A percentile compares a stretch with the other conserved stretches of the same genome.
phyloP scores from a whole-genome alignment of 2,888 invertebrate species.

The Sclerodermus sp. region DNA sequence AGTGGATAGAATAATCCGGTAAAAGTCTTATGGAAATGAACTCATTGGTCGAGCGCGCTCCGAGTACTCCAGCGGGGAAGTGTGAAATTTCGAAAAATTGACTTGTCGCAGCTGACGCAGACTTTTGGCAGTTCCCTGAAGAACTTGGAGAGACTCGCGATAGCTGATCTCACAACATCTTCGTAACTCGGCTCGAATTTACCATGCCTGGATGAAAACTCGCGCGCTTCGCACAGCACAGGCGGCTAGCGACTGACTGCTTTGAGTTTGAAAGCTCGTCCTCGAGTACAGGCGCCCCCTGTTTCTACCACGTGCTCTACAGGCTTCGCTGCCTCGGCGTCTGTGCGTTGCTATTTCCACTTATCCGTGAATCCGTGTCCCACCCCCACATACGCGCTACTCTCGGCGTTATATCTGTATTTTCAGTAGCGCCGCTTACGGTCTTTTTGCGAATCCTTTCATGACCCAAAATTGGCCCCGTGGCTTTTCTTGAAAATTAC shows the following conservation, averaged over 20 bases:
- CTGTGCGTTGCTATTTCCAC: conserved; percentile 8
- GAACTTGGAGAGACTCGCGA: too few species aligned
- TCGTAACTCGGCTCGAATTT: too few species aligned
- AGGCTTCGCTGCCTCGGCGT: conserved; percentile 8
- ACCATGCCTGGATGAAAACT: conserved; percentile 17
- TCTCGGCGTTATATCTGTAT: background rate
- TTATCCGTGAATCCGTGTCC: background rate
- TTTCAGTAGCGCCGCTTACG: conserved; percentile 8
- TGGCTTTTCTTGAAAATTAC: too few species aligned
- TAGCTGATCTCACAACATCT: too few species aligned
- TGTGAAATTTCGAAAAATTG: too few species aligned
- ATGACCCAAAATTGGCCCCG: too few species aligned
- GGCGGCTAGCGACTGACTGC: conserved; percentile 47
- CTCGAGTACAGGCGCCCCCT: conserved; percentile 24
- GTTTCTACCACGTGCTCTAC: conserved; percentile 39
- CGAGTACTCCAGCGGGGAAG: too few species aligned
- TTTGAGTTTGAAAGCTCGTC: conserved; percentile 40
- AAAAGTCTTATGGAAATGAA: too few species aligned
- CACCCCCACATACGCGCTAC: conserved; percentile 5
- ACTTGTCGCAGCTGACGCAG: too few species aligned
- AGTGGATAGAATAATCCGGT: too few species aligned
- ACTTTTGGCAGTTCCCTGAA: too few species aligned
- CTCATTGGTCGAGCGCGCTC: too few species aligned
- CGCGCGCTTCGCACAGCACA: conserved; percentile 32
- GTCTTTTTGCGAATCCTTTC: background rate